Percentiles rank a stretch among this genome's conserved stretches.
phyloP scores from a whole-genome alignment of 2,888 invertebrate genomes.

The Lumbricus terrestris region DNA sequence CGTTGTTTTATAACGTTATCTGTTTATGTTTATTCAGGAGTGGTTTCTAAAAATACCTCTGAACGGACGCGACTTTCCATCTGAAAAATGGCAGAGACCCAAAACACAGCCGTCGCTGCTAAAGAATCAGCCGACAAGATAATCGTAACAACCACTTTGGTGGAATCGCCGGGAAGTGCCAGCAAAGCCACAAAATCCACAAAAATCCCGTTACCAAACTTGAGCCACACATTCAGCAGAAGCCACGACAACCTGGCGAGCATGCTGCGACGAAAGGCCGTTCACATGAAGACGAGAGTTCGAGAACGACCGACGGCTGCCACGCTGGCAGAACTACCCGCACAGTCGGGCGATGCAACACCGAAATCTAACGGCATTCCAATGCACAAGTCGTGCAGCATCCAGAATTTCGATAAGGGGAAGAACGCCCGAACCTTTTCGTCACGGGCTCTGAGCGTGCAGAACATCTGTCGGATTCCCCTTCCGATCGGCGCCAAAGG shows the following conservation, averaged over 20 bases:
- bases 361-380: constrained; percentile 34
- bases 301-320: constrained; percentile 33
- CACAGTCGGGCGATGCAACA: neutral
- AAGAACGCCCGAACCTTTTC: constrained; percentile 44
- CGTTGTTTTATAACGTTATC: too few relatives aligned
- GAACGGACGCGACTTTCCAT: neutral
- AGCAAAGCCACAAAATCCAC: constrained; percentile 5
- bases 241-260: constrained; percentile 55
- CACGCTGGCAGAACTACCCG: constrained; percentile 33
- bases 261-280: constrained; percentile 46
- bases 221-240: constrained; percentile 42
- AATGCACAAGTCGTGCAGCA: constrained; percentile 51
- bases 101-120: neutral
- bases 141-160: neutral
- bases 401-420: constrained; percentile 49
- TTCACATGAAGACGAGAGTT: neutral
- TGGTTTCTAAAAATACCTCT: neutral
- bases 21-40: neutral
- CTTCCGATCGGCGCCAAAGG: constrained; percentile 31
- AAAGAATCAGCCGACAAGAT: neutral
- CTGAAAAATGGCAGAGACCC: neutral
- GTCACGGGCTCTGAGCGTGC: constrained; percentile 52
- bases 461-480: constrained; percentile 44
- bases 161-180: neutral
- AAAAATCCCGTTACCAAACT: neutral